Base-by-base conservation (phyloP, 2,797 vertebrate species). In the Halcyon chelicuti region DNA sequence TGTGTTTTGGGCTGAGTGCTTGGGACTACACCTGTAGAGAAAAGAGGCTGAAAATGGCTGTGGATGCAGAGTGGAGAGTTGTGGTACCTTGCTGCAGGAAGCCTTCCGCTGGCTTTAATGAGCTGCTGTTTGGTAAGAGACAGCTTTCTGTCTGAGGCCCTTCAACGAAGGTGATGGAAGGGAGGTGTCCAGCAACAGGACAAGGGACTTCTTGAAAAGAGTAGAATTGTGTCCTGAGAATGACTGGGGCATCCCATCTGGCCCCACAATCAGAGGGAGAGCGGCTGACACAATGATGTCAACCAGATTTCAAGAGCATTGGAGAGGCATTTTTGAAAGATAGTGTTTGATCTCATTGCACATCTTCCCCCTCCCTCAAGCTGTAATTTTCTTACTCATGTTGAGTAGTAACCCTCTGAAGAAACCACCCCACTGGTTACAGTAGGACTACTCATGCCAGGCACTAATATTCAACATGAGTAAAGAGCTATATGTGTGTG, bases 11-110 rank as follows among this genome's bases (percentile, higher is more conserved):
- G 49, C 9, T 29, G 40, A 49, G 23, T 20, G 49, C 9, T 92
- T 81, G 29, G 39, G 52, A 77, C 42, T 58, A 81, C 74, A 94
- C 96, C 95, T 94, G 90, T 66, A 49, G 55, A 60, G 28, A 85
- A 71, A 46, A 66, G 28, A 76, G 55, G 23, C 11, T 86, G 83
- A 31, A 90, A 95, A 51, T 70, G 66, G 18, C 62, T 84, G 55
- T 62, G 51, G 44, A 14, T 81, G 22, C 35, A 70, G 67, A 19
- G 0, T 29, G 26, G 23, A 65, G n/a, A 52, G 60, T 23, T 29
- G 40, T 6, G 71, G 39, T 14, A 16, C 25, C 70, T 75, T 35
- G 42, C 46, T 81, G 62, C 26, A 40, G 70, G 35, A 55, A 86
- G 40, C 23, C 47, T 93, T 86, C 26, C 2, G 1, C 7, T 25